Conservation (phyloP, 2,113 vertebrate species). For the Nothobranchius kuhntae region DNA sequence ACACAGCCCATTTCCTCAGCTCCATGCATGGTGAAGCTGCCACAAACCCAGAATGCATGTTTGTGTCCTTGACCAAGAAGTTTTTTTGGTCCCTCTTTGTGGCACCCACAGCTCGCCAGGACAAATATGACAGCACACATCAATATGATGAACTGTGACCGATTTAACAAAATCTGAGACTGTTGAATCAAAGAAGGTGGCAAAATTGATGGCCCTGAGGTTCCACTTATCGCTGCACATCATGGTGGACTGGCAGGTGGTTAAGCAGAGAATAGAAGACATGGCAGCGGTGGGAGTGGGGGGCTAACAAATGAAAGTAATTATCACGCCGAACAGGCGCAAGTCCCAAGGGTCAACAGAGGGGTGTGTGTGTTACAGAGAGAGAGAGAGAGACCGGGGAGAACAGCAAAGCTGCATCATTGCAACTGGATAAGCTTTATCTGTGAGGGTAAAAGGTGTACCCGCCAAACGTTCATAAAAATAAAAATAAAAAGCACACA, state of each 20-base stretch:
- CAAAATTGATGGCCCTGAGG: constrained; percentile 27
- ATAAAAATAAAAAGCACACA: constrained; percentile 4
- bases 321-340: constrained; percentile 69
- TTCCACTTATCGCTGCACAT: constrained; percentile 45
- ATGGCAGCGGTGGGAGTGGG: constrained; percentile 26
- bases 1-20: constrained; percentile 61
- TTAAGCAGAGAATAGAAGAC: constrained; percentile 56
- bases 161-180: neutral
- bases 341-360: constrained; percentile 64
- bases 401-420: constrained; percentile 29
- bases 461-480: constrained; percentile 57
- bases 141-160: neutral
- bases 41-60: constrained; percentile 13
- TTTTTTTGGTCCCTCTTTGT: constrained; percentile 8
- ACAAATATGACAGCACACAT: neutral
- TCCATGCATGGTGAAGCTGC: constrained; percentile 12
- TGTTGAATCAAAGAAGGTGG: constrained; percentile 3
- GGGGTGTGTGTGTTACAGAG: constrained; percentile 9
- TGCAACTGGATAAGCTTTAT: constrained; percentile 62
- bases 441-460: constrained; percentile 46
- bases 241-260: constrained; percentile 70
- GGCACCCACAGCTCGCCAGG: neutral
- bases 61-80: constrained; percentile 33
- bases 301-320: constrained; percentile 63
- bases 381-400: constrained; percentile 5